Base-by-base conservation (phyloP, 2,113 vertebrate species). In the Rattus rattus region DNA sequence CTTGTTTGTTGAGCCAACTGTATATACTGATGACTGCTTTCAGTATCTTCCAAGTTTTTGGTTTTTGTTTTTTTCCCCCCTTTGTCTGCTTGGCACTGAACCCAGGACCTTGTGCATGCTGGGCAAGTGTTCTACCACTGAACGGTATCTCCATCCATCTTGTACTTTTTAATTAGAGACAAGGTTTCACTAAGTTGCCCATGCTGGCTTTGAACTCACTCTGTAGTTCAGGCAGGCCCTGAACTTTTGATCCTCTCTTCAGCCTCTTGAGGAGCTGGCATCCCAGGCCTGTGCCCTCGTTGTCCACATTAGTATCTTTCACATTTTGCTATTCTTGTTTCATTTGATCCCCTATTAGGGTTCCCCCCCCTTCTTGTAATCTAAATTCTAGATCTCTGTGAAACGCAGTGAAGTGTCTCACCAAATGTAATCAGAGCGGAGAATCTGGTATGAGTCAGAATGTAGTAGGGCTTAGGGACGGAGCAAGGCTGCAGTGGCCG, bases 291-390 rank as follows among this genome's bases (percentile, higher is more conserved):
- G 30, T 36, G 7, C 67, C 36, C n/a, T n/a, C 72, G 75, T 90
- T 81, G 61, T 65, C 67, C 86, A 24, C 20, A n/a, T 91, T 91
- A 59, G 5, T 85, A 54, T 92, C 87, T 67, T 65, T 59, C 76
- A 36, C 13, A 52, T 70, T 93, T 96, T 85, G 49, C 39, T 24
- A 56, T 52, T 95, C 76, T 92, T 72, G 16, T 94, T 79, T 94
- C 30, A 33, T 85, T n/a, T 85, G 5, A 26, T 63, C 20, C 24
- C 17, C 5, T 13, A 10, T 49, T 52, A 19, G 65, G 2, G 24
- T 49, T n/a, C 54, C 59, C 33, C 39, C 39, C 59, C 6, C 33
- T 22, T 22, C 22, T 24, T 54, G 72, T 73, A 84, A 85, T 77
- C 88, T 63, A 70, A 72, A 49, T n/a, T 81, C 26, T 67, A 49